Evolutionary conservation across 2,113 vertebrate species (phyloP).

Genomic region (Sardina pilchardus): DNA sequence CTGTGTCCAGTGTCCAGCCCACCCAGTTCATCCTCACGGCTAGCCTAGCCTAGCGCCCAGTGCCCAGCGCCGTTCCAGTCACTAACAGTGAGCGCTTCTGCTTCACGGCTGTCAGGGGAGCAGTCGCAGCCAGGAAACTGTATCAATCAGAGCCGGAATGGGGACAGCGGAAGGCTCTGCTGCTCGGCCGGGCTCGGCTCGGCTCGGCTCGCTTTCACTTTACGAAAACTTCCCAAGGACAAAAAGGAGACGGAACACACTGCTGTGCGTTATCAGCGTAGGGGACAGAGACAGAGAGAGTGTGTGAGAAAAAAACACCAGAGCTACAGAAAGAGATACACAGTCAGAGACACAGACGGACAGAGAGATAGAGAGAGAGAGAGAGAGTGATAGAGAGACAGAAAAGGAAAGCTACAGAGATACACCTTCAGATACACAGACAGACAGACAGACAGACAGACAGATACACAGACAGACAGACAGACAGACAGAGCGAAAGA

Average conservation of each 20-base stretch:
- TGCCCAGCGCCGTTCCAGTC: neutral
- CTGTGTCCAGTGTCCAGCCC: neutral
- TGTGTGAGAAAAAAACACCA: neutral
- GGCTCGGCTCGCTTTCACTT: slow-evolving; percentile 49
- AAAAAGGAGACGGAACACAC: slow-evolving; percentile 62
- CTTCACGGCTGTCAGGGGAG: slow-evolving; percentile 55
- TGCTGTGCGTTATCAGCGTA: slow-evolving; percentile 13
- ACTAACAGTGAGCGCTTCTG: slow-evolving; percentile 47
- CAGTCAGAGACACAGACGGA: neutral
- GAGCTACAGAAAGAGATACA: neutral
- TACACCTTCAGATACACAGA: neutral
- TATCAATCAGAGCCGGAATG: slow-evolving; percentile 75
- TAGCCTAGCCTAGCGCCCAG: too few relatives aligned
- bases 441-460: neutral
- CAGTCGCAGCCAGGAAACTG: slow-evolving; percentile 70
- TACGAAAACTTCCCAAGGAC: slow-evolving; percentile 70
- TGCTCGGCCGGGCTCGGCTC: slow-evolving; percentile 61
- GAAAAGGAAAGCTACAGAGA: neutral
- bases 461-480: neutral
- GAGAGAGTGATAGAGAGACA: neutral
- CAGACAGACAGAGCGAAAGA: neutral
- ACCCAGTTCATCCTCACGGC: neutral
- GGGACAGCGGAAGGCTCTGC: slow-evolving; percentile 68
- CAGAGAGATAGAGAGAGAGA: neutral
- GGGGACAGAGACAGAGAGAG: neutral